Evolutionary conservation across 2,113 vertebrate genomes (phyloP).

Genomic region (Diphyllodes magnificus): DNA sequence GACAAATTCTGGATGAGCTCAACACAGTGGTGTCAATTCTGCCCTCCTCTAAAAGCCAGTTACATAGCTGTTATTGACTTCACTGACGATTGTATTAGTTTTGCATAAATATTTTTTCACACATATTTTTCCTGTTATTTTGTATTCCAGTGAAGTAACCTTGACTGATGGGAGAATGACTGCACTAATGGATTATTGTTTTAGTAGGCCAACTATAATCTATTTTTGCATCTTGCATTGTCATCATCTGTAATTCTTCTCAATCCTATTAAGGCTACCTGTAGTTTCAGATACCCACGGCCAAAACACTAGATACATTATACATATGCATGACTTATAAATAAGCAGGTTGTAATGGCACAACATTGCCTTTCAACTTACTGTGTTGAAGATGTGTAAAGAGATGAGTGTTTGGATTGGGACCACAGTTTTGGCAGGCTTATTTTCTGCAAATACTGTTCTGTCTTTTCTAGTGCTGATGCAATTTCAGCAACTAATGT

Average conservation of each 20-base stretch:
- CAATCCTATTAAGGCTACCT: constrained; percentile 70
- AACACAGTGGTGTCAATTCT: neutral
- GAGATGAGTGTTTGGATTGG: neutral
- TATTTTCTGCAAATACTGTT: neutral
- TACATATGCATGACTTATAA: neutral
- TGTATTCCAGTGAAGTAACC: constrained; percentile 50
- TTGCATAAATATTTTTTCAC: neutral
- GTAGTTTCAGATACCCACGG: constrained; percentile 11
- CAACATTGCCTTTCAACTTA: neutral
- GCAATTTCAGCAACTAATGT: neutral
- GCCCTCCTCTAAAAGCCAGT: neutral
- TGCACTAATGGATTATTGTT: constrained; percentile 64
- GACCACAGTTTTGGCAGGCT: neutral
- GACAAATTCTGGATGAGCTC: neutral
- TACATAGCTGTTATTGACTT: neutral
- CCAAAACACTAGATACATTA: neutral
- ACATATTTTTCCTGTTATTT: neutral
- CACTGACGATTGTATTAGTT: neutral
- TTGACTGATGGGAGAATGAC: constrained; percentile 58
- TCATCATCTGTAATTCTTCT: constrained; percentile 72
- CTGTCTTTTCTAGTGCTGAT: neutral
- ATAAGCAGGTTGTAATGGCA: neutral
- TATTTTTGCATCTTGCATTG: constrained; percentile 61
- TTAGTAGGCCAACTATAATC: constrained; percentile 68
- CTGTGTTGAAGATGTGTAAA: neutral